Conservation (phyloP, 2,888 invertebrate species). For the Zele albiditarsus region DNA sequence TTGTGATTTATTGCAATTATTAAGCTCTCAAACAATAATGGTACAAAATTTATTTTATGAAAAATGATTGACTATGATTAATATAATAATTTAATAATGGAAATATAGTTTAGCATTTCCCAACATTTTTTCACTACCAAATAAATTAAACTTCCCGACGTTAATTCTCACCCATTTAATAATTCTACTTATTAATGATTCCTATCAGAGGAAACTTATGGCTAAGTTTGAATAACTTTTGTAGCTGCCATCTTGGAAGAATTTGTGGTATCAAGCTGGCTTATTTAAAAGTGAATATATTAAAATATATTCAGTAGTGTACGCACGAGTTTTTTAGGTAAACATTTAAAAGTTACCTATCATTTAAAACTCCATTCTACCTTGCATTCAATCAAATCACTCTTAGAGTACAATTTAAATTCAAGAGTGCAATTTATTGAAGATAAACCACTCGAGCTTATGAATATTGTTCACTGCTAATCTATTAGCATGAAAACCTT, state of each 20-base stretch:
- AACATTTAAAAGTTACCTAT: slow-evolving; percentile 55
- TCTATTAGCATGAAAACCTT: no score
- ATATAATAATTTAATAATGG: neutral
- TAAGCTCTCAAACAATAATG: neutral
- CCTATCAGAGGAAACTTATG: slow-evolving; percentile 52
- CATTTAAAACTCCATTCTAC: neutral
- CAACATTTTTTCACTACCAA: neutral
- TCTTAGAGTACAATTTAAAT: neutral
- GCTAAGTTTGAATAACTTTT: slow-evolving; percentile 51
- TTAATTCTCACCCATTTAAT: slow-evolving; percentile 56
- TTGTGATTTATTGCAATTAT: neutral
- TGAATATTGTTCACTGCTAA: neutral
- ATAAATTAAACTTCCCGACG: slow-evolving; percentile 32
- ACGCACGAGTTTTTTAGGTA: slow-evolving; percentile 52
- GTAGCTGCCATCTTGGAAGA: slow-evolving; percentile 47
- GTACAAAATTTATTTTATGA: neutral
- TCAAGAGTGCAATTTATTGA: neutral
- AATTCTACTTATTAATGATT: slow-evolving; percentile 51
- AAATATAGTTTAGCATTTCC: neutral
- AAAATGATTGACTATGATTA: neutral
- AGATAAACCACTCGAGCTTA: neutral
- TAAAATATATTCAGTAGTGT: slow-evolving; percentile 57
- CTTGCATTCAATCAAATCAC: neutral
- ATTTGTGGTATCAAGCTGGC: slow-evolving; percentile 40
- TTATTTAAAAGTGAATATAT: slow-evolving; percentile 51